Base-by-base conservation (phyloP, 2,113 vertebrate species). In the Peucedramus taeniatus region DNA sequence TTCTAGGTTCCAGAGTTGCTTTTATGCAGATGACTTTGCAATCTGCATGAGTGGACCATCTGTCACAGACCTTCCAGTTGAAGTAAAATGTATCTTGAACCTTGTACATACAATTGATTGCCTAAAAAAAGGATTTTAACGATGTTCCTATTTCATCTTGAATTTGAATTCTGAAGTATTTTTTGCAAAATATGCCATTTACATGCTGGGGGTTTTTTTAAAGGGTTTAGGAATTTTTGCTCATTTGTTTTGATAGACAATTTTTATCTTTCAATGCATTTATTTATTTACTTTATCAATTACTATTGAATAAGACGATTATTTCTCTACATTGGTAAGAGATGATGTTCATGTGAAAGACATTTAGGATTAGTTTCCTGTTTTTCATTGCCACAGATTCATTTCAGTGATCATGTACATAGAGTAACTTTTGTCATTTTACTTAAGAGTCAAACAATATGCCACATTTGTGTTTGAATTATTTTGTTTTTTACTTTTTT, bases 51-150 rank as follows among this genome's bases (percentile, higher is more conserved):
- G 64, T 37, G 45, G 83, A 44, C 92, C 86, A 94, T 91, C 93
- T 97, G 93, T 79, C 83, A 95, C 92, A 86, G 83, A 91, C 54
- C 79, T 90, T 91, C 33, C 57, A 21, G 39, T 7, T 92, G 69
- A 91, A 96, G n/a, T 81, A 78, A 76, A 90, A 49, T 42, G 22
- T 60, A 31, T 83, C 93, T 83, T 86, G 39, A 89, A 70, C 64
- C 37, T 83, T 78, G 47, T 53, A 33, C 47, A 85, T 53, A 33
- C 47, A 85, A 91, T 0, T 78, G 82, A 70, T 88, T 84, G 39
- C 22, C 24, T 57, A 37, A 93, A 91, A 95, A 82, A 39, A 30
- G 22, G n/a, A 57, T 80, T 85, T 83, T 87, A 85, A 39, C 21
- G 39, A 47, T 63, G 10, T 20, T 90, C 33, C 28, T 20, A 28